Evolutionary conservation across 1,140 invertebrate genomes (phyloP).

Genomic region (Diorhabda sublineata): DNA sequence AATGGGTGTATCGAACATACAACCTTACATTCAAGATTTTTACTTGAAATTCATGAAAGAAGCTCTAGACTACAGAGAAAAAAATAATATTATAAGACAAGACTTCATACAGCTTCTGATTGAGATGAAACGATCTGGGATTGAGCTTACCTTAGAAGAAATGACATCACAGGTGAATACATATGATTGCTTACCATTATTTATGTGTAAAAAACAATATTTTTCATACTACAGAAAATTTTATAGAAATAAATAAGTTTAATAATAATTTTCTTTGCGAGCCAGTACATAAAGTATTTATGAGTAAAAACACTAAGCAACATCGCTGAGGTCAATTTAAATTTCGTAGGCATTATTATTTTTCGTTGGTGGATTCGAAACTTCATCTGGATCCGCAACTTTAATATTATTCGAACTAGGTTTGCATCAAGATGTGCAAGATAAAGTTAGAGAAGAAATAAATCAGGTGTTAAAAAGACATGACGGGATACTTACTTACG

Average conservation of each 20-base stretch:
- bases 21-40: slow-evolving; percentile 37
- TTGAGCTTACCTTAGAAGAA: not conserved
- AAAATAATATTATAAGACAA: slow-evolving; percentile 44
- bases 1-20: not conserved
- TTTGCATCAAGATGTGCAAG: slow-evolving; percentile 48
- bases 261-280: no score
- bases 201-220: no score
- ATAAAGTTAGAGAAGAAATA: slow-evolving; percentile 50
- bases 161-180: not conserved
- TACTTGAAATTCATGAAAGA: slow-evolving; percentile 47
- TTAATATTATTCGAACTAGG: slow-evolving; percentile 52
- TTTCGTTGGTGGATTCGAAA: slow-evolving; percentile 55
- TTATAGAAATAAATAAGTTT: no score
- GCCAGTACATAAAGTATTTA: no score
- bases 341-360: slow-evolving; percentile 35
- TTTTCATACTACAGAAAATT: no score
- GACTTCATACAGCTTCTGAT: slow-evolving; percentile 56
- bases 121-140: slow-evolving; percentile 10
- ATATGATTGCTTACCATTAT: no score
- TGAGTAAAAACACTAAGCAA: no score
- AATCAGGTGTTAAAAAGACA: slow-evolving; percentile 47
- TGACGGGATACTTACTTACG: slow-evolving; percentile 52
- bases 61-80: slow-evolving; percentile 48
- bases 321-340: no score
- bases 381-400: slow-evolving; percentile 48